Base-by-base conservation (phyloP, 92 coral and sea anemone genomes). In the Phenganax marumi region DNA sequence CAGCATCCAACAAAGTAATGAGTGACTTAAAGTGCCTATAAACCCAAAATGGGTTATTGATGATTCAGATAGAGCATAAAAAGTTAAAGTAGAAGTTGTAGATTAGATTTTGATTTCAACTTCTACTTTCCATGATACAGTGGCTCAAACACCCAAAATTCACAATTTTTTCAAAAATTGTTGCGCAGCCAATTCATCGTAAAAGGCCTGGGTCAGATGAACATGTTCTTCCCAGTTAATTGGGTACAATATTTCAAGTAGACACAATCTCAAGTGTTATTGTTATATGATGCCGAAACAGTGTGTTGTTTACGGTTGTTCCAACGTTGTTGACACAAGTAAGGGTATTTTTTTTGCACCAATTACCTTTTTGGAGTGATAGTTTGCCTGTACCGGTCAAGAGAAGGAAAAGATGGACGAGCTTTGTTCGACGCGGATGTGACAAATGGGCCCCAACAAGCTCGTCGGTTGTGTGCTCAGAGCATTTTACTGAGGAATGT, bases 21-120 rank as follows among this genome's bases (percentile, higher is more conserved):
- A 69, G 75, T 69, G 75, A 50, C 50, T 69, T 69, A 77, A 54
- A 76, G 81, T 76, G 81, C 81, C 57, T 76, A 52, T 52, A 76
- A 49, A 52, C 53, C 46, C 70, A 76, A 76, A 76, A 52, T 76
- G 81, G 81, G 68, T 62, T 79, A 61, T 78, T 58, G 26, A 11
- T 58, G 83, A 78, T 78, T 78, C 73, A 52, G 83, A 79, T 79
- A 62, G 74, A 79, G 73, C 83, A 25, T 52, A 79, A 25, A 79
- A 79, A 79, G 46, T 58, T 79, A 14, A 14, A 39, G 50, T 49
- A 75, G 60, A 79, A 79, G 83, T 79, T 79, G 51, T 79, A 52
- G 58, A 12, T 12, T 50, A 79, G 73, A 60, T 80, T 80, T 62
- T 80, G 75, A 33, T 0, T 68, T 64, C 49, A 16, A 52, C 19